Evolutionary conservation across 2,888 invertebrate genomes (phyloP).

Genomic region (Lasioglossum marginatum): DNA sequence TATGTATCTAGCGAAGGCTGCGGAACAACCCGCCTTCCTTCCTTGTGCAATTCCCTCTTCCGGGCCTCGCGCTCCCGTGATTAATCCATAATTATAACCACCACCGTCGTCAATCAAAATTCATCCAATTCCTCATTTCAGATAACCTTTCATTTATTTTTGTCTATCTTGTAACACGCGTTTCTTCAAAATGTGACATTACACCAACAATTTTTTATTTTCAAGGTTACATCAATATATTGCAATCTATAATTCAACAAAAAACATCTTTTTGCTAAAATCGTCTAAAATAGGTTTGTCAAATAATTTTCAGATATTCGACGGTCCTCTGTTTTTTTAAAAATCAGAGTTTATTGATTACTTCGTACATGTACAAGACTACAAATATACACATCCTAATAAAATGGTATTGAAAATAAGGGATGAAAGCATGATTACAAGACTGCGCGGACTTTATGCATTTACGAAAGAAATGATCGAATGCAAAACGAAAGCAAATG

Average conservation of each 20-base stretch:
- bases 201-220: neutral
- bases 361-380: neutral
- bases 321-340: too few species aligned
- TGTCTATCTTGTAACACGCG: too few species aligned
- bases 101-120: neutral
- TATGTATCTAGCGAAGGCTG: conserved; percentile 50
- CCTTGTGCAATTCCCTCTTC: conserved; percentile 29
- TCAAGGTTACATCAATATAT: too few species aligned
- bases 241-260: too few species aligned
- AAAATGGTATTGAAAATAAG: neutral
- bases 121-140: neutral
- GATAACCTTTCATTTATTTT: neutral
- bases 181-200: neutral
- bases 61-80: conserved; percentile 15
- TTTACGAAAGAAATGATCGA: neutral
- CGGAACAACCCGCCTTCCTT: conserved; percentile 42
- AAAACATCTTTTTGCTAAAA: too few species aligned
- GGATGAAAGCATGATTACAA: neutral
- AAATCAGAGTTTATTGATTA: too few species aligned
- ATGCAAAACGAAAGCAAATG: neutral
- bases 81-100: conserved; percentile 13
- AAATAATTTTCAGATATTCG: too few species aligned
- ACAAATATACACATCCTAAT: neutral
- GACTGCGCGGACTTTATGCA: neutral
- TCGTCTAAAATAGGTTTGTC: too few species aligned